Percentiles rank a stretch among this genome's conserved stretches.
These are phyloP conservation scores for Ochropacha duplaris DNA, from an alignment of 2,888 invertebrate species.

Conservation along the genomic window DNA sequence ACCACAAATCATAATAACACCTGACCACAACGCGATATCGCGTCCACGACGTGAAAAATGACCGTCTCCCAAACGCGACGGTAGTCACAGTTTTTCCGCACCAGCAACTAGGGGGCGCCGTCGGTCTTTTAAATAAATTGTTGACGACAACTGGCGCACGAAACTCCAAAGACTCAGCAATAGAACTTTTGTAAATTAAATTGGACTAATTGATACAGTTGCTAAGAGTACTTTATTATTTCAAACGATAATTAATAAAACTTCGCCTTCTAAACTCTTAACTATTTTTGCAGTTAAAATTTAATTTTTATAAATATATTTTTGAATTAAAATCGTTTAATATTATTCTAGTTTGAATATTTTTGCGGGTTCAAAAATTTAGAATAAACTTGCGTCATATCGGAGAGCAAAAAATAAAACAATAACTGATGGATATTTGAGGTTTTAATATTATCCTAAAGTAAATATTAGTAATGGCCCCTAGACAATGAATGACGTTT, in stretches of 20 bases:
- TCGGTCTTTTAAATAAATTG: constrained; percentile 71
- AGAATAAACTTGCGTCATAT: too few relatives aligned
- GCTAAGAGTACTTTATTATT: constrained; percentile 30
- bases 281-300: constrained; percentile 8
- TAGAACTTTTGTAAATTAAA: constrained; percentile 31
- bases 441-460: too few relatives aligned
- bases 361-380: background rate
- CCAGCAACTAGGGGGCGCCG: constrained; percentile 49
- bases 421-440: too few relatives aligned
- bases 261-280: constrained; percentile 21
- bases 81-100: constrained; percentile 64
- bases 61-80: constrained; percentile 57
- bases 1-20: constrained; percentile 80
- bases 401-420: too few relatives aligned
- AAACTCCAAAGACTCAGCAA: constrained; percentile 26
- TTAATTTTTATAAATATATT: background rate
- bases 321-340: background rate
- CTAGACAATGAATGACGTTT: background rate
- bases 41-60: constrained; percentile 75
- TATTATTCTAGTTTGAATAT: background rate
- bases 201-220: constrained; percentile 42
- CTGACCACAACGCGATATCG: constrained; percentile 74
- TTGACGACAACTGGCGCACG: constrained; percentile 61
- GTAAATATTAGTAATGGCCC: constrained; percentile 48
- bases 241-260: constrained; percentile 26